phyloP scores from a whole-genome alignment of 1,140 invertebrate genomes.

The Laupala kohalensis region DNA sequence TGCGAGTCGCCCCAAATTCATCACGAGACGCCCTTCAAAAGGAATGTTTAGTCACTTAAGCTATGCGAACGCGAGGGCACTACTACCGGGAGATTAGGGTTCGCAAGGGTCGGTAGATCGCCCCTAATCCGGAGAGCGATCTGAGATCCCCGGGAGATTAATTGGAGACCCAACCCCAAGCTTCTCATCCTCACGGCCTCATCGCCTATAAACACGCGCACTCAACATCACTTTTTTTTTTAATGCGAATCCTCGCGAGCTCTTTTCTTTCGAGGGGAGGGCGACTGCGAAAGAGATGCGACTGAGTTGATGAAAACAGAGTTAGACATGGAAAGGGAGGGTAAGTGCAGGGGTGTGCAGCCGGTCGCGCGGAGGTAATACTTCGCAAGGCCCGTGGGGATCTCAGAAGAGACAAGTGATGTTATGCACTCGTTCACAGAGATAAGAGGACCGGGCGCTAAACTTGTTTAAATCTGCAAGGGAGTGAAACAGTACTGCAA shows the following conservation, averaged over 20 bases:
- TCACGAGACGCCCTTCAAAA: background rate
- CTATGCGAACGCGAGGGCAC: background rate
- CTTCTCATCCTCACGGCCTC: too few species aligned
- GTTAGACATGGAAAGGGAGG: background rate
- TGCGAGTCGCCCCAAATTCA: background rate
- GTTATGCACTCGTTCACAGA: too few species aligned
- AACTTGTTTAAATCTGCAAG: too few species aligned
- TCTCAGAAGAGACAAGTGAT: background rate
- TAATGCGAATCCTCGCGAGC: too few species aligned
- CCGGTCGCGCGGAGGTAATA: background rate
- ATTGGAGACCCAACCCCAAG: too few species aligned
- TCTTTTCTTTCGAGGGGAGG: too few species aligned
- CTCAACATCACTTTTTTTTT: too few species aligned
- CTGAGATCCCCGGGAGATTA: background rate
- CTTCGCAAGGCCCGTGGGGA: background rate
- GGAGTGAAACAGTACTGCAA: too few species aligned
- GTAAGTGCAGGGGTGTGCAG: background rate
- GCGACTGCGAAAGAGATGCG: too few species aligned
- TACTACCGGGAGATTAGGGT: background rate
- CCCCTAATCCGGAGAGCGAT: background rate
- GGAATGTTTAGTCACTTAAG: background rate
- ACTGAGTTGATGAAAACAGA: background rate
- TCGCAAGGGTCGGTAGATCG: background rate
- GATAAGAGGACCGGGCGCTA: too few species aligned
- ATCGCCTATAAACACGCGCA: too few species aligned